phyloP scores from a whole-genome alignment of 1,140 invertebrate genomes.

The Zaprionus vittiger region DNA sequence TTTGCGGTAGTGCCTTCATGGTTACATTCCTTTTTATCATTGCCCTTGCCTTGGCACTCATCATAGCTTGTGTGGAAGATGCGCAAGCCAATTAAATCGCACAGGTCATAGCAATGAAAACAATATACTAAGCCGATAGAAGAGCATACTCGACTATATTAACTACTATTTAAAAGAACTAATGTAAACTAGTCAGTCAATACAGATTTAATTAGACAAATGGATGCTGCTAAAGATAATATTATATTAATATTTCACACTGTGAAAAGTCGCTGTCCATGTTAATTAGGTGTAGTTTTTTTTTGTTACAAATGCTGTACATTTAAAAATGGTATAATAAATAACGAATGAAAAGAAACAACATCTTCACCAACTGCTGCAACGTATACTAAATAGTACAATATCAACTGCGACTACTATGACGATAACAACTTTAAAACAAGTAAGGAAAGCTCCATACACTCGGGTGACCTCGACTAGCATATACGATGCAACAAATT shows the following conservation, averaged over 20 bases:
- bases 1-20: not conserved
- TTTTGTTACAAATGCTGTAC: not conserved
- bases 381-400: not conserved
- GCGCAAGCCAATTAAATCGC: not conserved
- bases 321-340: not conserved
- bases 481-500: not conserved
- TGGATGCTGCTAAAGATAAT: no score
- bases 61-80: no score
- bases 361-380: not conserved
- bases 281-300: no score
- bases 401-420: not conserved
- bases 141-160: not conserved
- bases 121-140: not conserved
- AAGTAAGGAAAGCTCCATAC: slow-evolving; percentile 3
- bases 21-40: not conserved
- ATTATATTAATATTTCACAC: no score
- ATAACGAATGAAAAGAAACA: not conserved
- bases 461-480: not conserved
- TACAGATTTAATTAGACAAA: not conserved
- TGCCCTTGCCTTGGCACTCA: not conserved
- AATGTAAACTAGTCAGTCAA: no score
- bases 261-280: no score
- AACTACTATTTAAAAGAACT: not conserved
- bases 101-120: not conserved
- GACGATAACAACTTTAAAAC: slow-evolving; percentile 1